Evolutionary conservation across 37 sponge, comb jelly and placozoan genomes (phyloP).

Genomic region (Chondrosia reniformis): DNA sequence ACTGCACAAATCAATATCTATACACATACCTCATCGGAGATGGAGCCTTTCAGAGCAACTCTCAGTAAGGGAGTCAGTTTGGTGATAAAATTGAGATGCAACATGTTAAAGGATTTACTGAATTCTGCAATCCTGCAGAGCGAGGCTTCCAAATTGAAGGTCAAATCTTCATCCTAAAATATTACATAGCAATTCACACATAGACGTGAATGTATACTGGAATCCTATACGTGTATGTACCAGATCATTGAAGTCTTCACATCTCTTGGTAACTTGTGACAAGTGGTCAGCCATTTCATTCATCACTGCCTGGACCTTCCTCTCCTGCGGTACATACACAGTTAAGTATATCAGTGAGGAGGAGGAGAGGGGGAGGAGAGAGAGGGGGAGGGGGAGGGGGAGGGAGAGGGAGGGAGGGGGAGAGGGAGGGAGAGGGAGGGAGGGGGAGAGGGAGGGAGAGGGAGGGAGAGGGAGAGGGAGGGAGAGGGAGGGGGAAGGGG

Average conservation of each 20-base stretch:
- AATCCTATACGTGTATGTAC: not conserved
- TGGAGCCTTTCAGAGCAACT: not conserved
- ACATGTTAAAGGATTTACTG: constrained; percentile 14
- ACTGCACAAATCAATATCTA: not conserved
- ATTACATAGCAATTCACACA: not conserved
- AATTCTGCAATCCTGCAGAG: constrained; percentile 13
- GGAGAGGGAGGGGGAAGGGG: not conserved
- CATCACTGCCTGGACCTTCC: constrained; percentile 6
- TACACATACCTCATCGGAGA: not conserved
- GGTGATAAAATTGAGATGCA: constrained; percentile 4
- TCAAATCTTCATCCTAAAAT: not conserved
- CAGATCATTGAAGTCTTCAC: constrained; percentile 1
- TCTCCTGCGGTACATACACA: constrained; percentile 15
- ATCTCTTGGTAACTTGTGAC: not conserved
- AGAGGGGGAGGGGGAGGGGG: not conserved
- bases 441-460: not conserved
- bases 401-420: not conserved
- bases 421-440: not conserved
- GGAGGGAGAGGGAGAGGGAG: not conserved
- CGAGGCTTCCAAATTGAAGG: constrained; percentile 2
- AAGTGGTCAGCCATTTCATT: constrained; percentile 16
- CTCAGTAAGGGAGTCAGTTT: constrained; percentile 13
- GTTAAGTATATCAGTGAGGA: not conserved
- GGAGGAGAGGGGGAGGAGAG: not conserved
- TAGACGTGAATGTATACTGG: not conserved